These are phyloP conservation scores for Tetragnatha montana DNA, from an alignment of 2,888 invertebrate genomes.

Conservation along the genomic window DNA sequence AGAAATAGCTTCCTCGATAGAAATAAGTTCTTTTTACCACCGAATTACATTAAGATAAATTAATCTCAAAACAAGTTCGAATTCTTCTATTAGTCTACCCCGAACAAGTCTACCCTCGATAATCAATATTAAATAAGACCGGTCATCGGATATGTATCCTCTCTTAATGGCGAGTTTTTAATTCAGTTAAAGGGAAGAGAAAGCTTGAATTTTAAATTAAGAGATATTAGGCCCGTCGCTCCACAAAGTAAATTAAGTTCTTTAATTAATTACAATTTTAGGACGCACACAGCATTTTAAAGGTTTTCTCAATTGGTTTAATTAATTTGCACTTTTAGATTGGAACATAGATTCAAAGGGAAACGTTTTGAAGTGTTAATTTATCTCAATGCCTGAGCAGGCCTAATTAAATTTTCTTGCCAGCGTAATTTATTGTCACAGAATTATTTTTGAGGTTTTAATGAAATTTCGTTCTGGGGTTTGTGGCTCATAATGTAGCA, in stretches of 20 bases:
- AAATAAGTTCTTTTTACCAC: background rate
- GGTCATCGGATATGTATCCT: background rate
- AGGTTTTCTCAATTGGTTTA: background rate
- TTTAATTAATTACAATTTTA: background rate
- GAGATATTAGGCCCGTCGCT: background rate
- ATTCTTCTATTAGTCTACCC: background rate
- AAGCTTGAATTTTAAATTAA: background rate
- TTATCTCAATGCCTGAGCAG: background rate
- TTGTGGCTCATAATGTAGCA: too few species aligned
- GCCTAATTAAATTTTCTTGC: background rate
- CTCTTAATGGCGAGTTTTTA: background rate
- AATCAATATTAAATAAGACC: background rate
- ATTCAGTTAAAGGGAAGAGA: constrained; percentile 8
- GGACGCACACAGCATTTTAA: background rate
- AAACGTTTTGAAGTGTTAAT: constrained; percentile 5
- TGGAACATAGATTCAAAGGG: constrained; percentile 1
- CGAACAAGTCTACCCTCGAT: background rate
- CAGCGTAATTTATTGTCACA: background rate
- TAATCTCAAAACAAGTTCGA: background rate
- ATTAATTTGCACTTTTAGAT: constrained; percentile 18
- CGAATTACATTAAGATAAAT: background rate
- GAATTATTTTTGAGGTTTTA: background rate
- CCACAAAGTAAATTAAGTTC: background rate
- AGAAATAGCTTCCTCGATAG: too few species aligned
- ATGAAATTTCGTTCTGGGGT: too few species aligned